These are phyloP conservation scores for Mesoligia furuncula DNA, from an alignment of 2,888 invertebrate species.

Conservation along the genomic window DNA sequence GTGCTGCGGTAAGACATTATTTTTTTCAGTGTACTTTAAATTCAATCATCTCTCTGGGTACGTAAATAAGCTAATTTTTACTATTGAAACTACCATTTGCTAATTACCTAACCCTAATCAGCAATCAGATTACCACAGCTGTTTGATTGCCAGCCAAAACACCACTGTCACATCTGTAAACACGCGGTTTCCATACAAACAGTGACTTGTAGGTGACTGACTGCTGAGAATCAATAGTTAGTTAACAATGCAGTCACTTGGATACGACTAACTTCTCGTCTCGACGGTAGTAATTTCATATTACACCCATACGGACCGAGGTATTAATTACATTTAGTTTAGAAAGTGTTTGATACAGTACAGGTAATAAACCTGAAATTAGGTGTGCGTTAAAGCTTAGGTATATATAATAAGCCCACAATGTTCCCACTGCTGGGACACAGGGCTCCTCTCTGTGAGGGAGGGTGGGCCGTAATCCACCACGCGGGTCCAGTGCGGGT, in stretches of 20 bases:
- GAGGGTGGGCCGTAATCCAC: no score
- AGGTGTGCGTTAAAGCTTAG: no score
- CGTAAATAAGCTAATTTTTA: not conserved
- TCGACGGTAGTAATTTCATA: conserved; percentile 34
- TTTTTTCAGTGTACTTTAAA: no score
- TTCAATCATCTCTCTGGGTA: not conserved
- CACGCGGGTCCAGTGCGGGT: no score
- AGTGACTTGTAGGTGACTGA: conserved; percentile 21
- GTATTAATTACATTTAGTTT: not conserved
- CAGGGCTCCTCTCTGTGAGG: no score
- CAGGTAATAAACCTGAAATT: no score
- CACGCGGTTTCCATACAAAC: conserved; percentile 19
- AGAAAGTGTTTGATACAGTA: not conserved
- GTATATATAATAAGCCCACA: no score
- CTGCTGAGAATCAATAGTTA: conserved; percentile 30
- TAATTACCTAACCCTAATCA: conserved; percentile 21
- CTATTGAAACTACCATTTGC: not conserved
- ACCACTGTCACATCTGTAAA: conserved; percentile 25
- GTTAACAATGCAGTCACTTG: conserved; percentile 25
- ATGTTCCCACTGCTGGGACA: no score
- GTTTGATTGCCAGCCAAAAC: conserved; percentile 39
- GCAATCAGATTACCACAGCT: conserved; percentile 15
- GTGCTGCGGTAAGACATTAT: no score
- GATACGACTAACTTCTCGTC: not conserved
- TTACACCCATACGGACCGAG: conserved; percentile 2